phyloP scores from a whole-genome alignment of 2,888 invertebrate genomes.

The Punctoribates punctum region DNA sequence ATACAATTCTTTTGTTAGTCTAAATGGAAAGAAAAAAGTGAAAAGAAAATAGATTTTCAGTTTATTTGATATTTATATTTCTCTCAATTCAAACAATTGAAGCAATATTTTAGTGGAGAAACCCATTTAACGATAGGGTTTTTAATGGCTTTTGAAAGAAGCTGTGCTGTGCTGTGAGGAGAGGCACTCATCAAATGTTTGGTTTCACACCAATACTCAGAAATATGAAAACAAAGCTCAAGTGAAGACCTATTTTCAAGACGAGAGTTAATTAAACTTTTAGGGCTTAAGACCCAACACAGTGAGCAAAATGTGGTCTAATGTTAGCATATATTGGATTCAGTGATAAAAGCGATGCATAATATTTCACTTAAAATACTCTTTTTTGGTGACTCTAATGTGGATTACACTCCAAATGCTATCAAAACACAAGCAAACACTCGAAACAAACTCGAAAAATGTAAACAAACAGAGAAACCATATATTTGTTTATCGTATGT shows the following conservation, averaged over 20 bases:
- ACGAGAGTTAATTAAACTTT: slow-evolving; percentile 20
- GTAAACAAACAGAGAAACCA: slow-evolving; percentile 16
- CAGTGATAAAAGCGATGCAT: not conserved
- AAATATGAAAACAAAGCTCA: not conserved
- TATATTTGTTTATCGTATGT: slow-evolving; percentile 1
- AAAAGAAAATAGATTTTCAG: too few relatives aligned
- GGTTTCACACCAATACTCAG: not conserved
- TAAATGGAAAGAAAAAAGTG: not conserved
- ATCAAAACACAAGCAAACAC: slow-evolving; percentile 7
- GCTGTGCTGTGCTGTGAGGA: not conserved
- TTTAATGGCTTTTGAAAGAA: not conserved
- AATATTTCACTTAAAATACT: not conserved
- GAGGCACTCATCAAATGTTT: slow-evolving; percentile 16
- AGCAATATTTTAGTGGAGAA: slow-evolving; percentile 9
- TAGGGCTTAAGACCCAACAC: not conserved
- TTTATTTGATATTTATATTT: not conserved
- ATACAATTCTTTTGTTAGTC: not conserved
- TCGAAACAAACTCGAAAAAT: slow-evolving; percentile 12
- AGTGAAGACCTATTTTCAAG: not conserved
- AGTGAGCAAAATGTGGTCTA: not conserved
- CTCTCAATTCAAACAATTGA: slow-evolving; percentile 12
- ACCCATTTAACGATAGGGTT: not conserved
- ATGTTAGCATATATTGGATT: not conserved
- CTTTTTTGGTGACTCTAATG: not conserved
- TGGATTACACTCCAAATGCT: not conserved